phyloP scores from a whole-genome alignment of 1,140 invertebrate species.

The Potamilus streckersoni region DNA sequence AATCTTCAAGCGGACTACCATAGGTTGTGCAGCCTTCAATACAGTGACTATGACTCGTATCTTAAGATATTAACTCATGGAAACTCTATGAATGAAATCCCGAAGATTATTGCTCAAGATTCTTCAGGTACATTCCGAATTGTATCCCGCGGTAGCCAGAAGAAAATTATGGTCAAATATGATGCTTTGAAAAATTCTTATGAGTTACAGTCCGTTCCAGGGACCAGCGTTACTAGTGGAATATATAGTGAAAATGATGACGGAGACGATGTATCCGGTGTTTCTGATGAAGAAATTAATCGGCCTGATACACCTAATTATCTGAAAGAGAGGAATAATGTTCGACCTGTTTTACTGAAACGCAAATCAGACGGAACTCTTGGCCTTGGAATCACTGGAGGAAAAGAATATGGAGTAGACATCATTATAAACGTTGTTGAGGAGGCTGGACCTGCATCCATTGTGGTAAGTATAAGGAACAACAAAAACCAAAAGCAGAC shows the following conservation, averaged over 20 bases:
- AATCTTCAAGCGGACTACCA: slow-evolving; percentile 54
- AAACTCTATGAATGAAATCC: slow-evolving; percentile 35
- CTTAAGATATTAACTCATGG: slow-evolving; percentile 40
- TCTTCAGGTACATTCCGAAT: slow-evolving; percentile 49
- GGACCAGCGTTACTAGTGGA: slow-evolving; percentile 50
- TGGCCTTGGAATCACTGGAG: slow-evolving; percentile 96
- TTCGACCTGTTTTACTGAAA: slow-evolving; percentile 43
- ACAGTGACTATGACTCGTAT: slow-evolving; percentile 53
- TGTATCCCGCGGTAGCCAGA: slow-evolving; percentile 43
- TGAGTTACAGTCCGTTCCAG: slow-evolving; percentile 40
- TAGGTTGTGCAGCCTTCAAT: slow-evolving; percentile 52
- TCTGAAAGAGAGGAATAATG: slow-evolving; percentile 20
- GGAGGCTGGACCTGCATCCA: slow-evolving; percentile 89
- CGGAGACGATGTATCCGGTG: slow-evolving; percentile 21
- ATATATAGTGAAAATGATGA: slow-evolving; percentile 47
- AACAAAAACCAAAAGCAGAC: not conserved
- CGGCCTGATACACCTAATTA: slow-evolving; percentile 22
- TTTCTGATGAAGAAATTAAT: slow-evolving; percentile 31
- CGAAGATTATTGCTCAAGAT: slow-evolving; percentile 51
- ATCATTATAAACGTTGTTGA: slow-evolving; percentile 82
- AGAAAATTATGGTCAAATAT: slow-evolving; percentile 34
- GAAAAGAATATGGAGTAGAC: slow-evolving; percentile 97
- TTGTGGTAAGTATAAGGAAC: slow-evolving; percentile 71
- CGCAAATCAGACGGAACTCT: slow-evolving; percentile 71
- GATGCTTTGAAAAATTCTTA: slow-evolving; percentile 37